A percentile compares a stretch with the other conserved stretches of the same genome.
phyloP scores from a whole-genome alignment of 2,888 invertebrate species.

The Sesamia inferens region DNA sequence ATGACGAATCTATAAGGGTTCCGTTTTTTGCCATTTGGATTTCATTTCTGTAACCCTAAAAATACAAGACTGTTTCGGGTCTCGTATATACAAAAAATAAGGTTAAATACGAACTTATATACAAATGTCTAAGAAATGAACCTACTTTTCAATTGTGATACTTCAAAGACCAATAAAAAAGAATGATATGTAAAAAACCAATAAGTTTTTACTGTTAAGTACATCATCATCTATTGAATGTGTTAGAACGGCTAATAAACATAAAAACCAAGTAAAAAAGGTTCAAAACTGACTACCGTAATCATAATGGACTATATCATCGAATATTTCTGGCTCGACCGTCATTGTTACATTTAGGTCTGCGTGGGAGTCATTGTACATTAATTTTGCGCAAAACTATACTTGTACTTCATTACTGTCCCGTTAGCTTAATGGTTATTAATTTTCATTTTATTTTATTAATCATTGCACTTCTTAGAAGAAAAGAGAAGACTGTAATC shows the following conservation, averaged over 20 bases:
- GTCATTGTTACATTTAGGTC: constrained; percentile 58
- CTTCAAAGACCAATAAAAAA: constrained; percentile 6
- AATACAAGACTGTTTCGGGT: too few species aligned
- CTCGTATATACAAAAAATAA: too few species aligned
- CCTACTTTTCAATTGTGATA: background rate
- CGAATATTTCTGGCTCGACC: constrained; percentile 20
- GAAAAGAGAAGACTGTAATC: constrained; percentile 12
- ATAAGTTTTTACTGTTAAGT: background rate
- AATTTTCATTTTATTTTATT: constrained; percentile 48
- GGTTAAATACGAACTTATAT: too few species aligned
- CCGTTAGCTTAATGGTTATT: constrained; percentile 57
- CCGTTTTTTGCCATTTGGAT: too few species aligned
- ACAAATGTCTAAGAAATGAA: too few species aligned
- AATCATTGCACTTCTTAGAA: constrained; percentile 50
- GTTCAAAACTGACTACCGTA: constrained; percentile 33
- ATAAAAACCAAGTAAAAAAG: constrained; percentile 1
- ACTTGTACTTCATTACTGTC: constrained; percentile 40
- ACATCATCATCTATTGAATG: background rate
- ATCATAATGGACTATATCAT: constrained; percentile 10
- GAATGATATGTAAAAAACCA: background rate
- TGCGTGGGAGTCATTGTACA: constrained; percentile 61
- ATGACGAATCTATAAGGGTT: too few species aligned
- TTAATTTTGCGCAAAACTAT: constrained; percentile 43
- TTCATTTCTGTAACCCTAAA: too few species aligned
- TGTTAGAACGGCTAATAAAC: too few species aligned